Conservation (phyloP, 2,888 invertebrate species). For the Bembecia ichneumoniformis region DNA sequence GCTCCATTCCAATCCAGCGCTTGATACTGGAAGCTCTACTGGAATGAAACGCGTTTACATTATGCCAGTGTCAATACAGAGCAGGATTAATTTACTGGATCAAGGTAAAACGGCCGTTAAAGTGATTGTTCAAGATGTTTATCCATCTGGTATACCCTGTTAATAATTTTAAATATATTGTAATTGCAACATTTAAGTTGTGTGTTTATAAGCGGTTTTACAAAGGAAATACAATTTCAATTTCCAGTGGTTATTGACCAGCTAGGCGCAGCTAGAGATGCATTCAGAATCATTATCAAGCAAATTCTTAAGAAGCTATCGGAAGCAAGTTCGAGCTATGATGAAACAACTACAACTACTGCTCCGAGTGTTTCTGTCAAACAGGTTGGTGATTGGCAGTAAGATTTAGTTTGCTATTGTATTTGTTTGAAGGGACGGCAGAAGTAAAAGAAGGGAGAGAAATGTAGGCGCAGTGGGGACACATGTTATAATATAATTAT, state of each 20-base stretch:
- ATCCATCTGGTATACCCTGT: no score
- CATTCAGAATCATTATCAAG: constrained; percentile 53
- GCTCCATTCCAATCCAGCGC: no score
- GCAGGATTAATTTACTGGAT: no score
- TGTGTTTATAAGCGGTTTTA: no score
- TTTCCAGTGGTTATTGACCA: constrained; percentile 61
- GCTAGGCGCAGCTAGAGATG: constrained; percentile 75
- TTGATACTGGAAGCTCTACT: no score
- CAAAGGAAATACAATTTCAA: not conserved
- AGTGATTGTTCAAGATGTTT: no score
- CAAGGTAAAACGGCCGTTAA: no score
- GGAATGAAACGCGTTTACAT: no score
- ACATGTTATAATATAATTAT: no score
- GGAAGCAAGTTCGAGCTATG: constrained; percentile 54
- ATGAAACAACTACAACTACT: constrained; percentile 51
- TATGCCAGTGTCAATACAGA: no score
- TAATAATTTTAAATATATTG: constrained; percentile 1
- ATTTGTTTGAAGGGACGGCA: constrained; percentile 2
- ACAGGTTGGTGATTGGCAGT: constrained; percentile 38
- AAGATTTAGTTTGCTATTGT: not conserved
- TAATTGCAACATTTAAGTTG: not conserved
- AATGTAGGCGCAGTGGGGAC: no score
- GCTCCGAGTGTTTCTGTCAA: constrained; percentile 61
- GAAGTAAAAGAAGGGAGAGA: not conserved
- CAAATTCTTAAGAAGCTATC: constrained; percentile 66